These are phyloP conservation scores for Agrilus planipennis DNA, from an alignment of 1,140 invertebrate genomes.

Conservation along the genomic window DNA sequence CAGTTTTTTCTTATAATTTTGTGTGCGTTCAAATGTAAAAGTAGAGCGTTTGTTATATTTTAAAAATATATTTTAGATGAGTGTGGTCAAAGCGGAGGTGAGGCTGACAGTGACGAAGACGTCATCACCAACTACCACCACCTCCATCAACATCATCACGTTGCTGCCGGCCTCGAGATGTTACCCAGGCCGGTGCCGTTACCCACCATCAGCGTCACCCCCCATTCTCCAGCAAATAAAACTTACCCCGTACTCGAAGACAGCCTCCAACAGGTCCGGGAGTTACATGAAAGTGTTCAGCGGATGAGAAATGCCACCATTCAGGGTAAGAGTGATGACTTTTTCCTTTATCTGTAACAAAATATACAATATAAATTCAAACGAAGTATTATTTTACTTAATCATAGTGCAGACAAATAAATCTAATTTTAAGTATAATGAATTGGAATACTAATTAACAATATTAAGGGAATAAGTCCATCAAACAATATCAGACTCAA, in stretches of 20 bases:
- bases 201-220: slow-evolving; percentile 76
- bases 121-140: slow-evolving; percentile 52
- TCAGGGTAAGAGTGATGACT: slow-evolving; percentile 22
- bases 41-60: too few relatives aligned
- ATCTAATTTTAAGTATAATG: too few relatives aligned
- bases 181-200: slow-evolving; percentile 34
- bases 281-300: slow-evolving; percentile 62
- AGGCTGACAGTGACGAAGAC: slow-evolving; percentile 51
- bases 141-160: slow-evolving; percentile 16
- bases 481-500: too few relatives aligned
- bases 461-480: too few relatives aligned
- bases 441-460: too few relatives aligned
- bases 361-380: too few relatives aligned
- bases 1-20: slow-evolving; percentile 5
- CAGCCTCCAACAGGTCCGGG: slow-evolving; percentile 60
- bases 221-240: slow-evolving; percentile 61
- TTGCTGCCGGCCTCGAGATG: slow-evolving; percentile 27
- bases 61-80: too few relatives aligned
- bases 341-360: too few relatives aligned
- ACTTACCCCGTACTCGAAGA: slow-evolving; percentile 59
- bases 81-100: slow-evolving; percentile 46
- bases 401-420: too few relatives aligned
- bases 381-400: too few relatives aligned
- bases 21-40: neutral
- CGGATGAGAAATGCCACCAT: slow-evolving; percentile 56